Base-by-base conservation (phyloP, 2,888 invertebrate species). In the Nomada fabriciana region DNA sequence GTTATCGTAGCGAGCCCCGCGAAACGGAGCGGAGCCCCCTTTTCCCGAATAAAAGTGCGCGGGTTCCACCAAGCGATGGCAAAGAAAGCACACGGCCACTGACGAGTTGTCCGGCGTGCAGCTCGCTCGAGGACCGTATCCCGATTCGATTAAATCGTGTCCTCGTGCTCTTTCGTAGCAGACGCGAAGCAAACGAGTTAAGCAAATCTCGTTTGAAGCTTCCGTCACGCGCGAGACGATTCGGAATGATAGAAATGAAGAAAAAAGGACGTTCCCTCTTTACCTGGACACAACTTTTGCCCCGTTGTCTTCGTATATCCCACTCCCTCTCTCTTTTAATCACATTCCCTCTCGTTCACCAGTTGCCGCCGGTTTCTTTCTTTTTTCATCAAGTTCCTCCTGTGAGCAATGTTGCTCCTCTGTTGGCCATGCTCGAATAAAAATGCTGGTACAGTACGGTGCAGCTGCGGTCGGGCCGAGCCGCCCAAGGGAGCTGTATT, bases 61-160 rank as follows among this genome's bases (percentile, higher is more conserved):
- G 70, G 63, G 60, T 60, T 60, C 60, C 18, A n/a, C 20, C 50
- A 18, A 71, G 60, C 25, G 47, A 64, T 64, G 57, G 64, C 55
- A 64, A 53, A 15, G 57, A 43, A 63, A 60, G 65, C 60, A 50
- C 57, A 52, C 71, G 64, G 11, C 23, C 36, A 60, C 64, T 81
- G 86, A 88, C 80, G 82, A 82, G 84, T 83, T 67, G 78, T 43
- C 68, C 82, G 74, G 78, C 75, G 52, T 63, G 65, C 50, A 29
- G 59, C 23, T 60, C 53, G 77, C 61, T 67, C 80, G 70, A 23
- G 65, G 47, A 61, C 71, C 80, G 80, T 71, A 81, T 63, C 71
- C n/a, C 71, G 87, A 90, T 89, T 91, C 89, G 89, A 91, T 91
- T 90, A 92, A 91, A 90, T 90, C 91, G 89, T 86, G 89, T 89